A percentile compares a stretch with the other conserved stretches of the same genome.
Evolutionary conservation across 2,797 vertebrate species (phyloP).

Genomic region (Apogon hyalosoma): DNA sequence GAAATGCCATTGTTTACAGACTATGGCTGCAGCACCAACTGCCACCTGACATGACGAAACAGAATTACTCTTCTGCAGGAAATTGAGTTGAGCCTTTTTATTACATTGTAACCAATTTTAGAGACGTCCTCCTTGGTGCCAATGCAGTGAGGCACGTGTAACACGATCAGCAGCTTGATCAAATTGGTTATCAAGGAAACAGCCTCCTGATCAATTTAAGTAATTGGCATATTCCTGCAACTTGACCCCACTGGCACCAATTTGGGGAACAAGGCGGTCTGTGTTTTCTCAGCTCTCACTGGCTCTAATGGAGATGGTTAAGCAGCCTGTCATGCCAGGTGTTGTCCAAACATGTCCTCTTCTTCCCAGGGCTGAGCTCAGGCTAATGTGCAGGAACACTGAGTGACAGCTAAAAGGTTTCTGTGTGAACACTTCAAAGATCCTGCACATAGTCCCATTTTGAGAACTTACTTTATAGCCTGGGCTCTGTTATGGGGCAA

Average conservation of each 20-base stretch:
- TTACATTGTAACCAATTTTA: slow-evolving; percentile 87
- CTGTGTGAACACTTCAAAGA: slow-evolving; percentile 50
- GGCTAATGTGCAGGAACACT: slow-evolving; percentile 61
- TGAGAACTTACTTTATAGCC: slow-evolving; percentile 24
- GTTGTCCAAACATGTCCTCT: slow-evolving; percentile 72
- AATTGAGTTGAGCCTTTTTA: slow-evolving; percentile 79
- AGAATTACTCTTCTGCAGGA: slow-evolving; percentile 76
- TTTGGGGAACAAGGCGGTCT: slow-evolving; percentile 87
- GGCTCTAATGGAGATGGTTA: slow-evolving; percentile 93
- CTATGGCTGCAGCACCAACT: slow-evolving; percentile 81
- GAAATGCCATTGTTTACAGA: slow-evolving; percentile 92
- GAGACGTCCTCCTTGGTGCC: slow-evolving; percentile 56
- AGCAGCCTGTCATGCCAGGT: slow-evolving; percentile 85
- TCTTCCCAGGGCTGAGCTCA: slow-evolving; percentile 28
- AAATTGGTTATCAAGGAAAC: slow-evolving; percentile 98
- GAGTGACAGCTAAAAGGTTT: slow-evolving; percentile 68
- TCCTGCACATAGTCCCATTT: slow-evolving; percentile 53
- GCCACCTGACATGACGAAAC: slow-evolving; percentile 79
- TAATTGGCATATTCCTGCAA: slow-evolving; percentile 99
- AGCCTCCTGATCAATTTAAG: slow-evolving; percentile 98
- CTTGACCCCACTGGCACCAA: slow-evolving; percentile 93
- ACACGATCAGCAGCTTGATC: slow-evolving; percentile 93
- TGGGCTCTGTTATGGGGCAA: slow-evolving; percentile 22
- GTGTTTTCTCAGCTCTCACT: slow-evolving; percentile 94
- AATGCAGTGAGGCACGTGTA: slow-evolving; percentile 79